Evolutionary conservation across 1,140 invertebrate genomes (phyloP).

Genomic region (Drosophila dunni): DNA sequence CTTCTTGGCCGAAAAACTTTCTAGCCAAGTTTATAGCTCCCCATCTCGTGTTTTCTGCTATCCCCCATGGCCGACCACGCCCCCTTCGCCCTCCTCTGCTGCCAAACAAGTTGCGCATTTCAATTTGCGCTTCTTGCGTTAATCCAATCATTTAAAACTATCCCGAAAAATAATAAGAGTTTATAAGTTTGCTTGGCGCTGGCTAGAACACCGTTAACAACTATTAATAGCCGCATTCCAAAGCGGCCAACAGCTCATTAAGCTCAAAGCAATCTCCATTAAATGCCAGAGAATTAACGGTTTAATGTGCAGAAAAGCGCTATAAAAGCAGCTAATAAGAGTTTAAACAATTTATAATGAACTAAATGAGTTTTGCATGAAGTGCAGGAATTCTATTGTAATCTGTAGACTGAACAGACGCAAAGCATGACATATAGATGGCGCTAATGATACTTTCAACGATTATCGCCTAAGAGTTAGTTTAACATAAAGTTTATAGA

Average conservation of each 20-base stretch:
- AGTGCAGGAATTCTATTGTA: not conserved
- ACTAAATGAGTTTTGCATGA: not conserved
- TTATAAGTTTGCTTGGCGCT: constrained; percentile 26
- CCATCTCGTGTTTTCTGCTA: constrained; percentile 17
- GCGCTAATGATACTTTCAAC: too few relatives aligned
- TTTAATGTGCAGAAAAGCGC: not conserved
- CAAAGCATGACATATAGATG: too few relatives aligned
- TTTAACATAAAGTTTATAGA: too few relatives aligned
- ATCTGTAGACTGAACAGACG: too few relatives aligned
- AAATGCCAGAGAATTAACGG: constrained; percentile 8
- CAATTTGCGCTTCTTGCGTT: constrained; percentile 29
- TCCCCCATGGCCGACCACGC: too few relatives aligned
- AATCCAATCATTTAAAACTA: constrained; percentile 35
- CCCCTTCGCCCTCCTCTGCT: not conserved
- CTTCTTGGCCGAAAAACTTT: constrained; percentile 20
- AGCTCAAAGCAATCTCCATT: not conserved
- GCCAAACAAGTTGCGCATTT: constrained; percentile 21
- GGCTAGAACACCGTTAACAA: constrained; percentile 2
- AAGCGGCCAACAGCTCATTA: constrained; percentile 15
- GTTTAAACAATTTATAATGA: constrained; percentile 10
- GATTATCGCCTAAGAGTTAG: too few relatives aligned
- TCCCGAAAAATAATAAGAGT: constrained; percentile 3
- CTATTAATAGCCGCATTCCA: constrained; percentile 21
- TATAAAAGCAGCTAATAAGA: not conserved
- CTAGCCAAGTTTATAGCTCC: constrained; percentile 26